Percentiles rank a stretch among this genome's conserved stretches.
Evolutionary conservation across 2,888 invertebrate species (phyloP).

Genomic region (Coelinius sp.): DNA sequence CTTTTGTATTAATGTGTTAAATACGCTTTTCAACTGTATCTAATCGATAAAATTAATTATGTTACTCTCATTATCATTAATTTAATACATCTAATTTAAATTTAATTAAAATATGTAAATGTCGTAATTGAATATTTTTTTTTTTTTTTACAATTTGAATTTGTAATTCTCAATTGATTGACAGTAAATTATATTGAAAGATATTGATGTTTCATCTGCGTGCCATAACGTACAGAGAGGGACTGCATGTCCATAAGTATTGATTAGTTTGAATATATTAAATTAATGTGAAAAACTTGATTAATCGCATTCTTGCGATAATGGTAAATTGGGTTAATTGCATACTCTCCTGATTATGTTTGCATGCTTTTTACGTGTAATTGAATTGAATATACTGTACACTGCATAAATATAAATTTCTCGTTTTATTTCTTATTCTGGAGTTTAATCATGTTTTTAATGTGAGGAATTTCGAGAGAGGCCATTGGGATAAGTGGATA

Average conservation of each 20-base stretch:
- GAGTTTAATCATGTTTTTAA: not conserved
- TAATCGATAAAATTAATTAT: constrained; percentile 8
- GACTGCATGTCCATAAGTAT: constrained; percentile 2
- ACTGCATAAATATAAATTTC: not conserved
- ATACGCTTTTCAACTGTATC: constrained; percentile 7
- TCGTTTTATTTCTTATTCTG: not conserved
- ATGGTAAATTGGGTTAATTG: not conserved
- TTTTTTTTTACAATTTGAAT: not conserved
- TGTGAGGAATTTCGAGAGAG: constrained; percentile 6
- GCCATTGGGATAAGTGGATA: not conserved
- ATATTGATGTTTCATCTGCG: not conserved
- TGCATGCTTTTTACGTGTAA: constrained; percentile 20
- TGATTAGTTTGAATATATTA: not conserved
- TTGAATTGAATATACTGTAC: constrained; percentile 10
- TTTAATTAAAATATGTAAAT: constrained; percentile 27
- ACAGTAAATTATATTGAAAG: constrained; percentile 9
- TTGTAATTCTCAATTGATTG: not conserved
- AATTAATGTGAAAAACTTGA: not conserved
- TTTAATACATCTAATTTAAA: not conserved
- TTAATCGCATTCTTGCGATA: not conserved
- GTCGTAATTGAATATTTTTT: not conserved
- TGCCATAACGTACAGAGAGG: not conserved
- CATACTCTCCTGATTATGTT: not conserved
- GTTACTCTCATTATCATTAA: constrained; percentile 24
- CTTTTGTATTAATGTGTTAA: constrained; percentile 17